phyloP scores from a whole-genome alignment of 35 echinoderm and acorn worm species.

The Eucidaris tribuloides region DNA sequence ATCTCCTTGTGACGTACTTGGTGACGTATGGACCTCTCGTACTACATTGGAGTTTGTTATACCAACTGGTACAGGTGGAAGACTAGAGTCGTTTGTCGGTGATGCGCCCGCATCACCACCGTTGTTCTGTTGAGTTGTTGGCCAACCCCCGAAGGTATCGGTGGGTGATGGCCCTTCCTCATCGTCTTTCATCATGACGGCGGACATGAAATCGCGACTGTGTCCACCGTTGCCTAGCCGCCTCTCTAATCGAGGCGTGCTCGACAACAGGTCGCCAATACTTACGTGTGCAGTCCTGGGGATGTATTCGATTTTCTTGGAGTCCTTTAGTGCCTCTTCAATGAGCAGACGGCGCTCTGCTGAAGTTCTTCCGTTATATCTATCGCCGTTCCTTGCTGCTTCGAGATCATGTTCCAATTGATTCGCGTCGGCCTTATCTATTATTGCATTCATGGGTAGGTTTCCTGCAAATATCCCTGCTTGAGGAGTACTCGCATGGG shows the following conservation, averaged over 20 bases:
- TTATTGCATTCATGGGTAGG: neutral
- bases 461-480: constrained; percentile 2
- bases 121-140: too few relatives aligned
- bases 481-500: neutral
- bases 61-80: constrained; percentile 5
- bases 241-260: constrained; percentile 18
- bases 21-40: constrained; percentile 2
- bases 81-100: neutral
- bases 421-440: neutral
- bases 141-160: neutral
- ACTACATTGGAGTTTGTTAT: neutral
- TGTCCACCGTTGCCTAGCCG: neutral
- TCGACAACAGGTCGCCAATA: constrained; percentile 46
- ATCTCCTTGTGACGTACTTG: neutral
- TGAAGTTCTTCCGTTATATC: too few relatives aligned
- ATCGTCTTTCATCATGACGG: neutral
- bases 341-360: neutral
- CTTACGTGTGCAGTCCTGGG: constrained; percentile 29
- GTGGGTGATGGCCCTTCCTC: neutral
- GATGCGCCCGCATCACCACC: neutral
- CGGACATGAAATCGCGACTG: neutral
- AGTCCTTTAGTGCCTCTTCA: neutral
- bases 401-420: neutral
- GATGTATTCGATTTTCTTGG: constrained; percentile 11
- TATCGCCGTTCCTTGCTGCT: too few relatives aligned